Conservation (phyloP, 2,797 vertebrate genomes). For the Gymnoscopelus braueri region DNA sequence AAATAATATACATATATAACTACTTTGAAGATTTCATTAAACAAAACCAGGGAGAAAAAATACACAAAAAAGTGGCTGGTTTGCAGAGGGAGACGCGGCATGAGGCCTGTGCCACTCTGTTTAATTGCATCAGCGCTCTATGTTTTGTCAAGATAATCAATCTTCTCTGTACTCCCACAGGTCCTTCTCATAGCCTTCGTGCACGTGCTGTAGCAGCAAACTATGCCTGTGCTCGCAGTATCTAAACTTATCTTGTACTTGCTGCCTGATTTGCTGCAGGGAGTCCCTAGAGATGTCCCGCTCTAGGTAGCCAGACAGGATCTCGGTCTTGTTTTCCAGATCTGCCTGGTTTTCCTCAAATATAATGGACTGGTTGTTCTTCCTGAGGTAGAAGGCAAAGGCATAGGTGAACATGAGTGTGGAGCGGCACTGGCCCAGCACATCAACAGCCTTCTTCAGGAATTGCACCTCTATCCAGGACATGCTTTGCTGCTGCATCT, state of each 20-base stretch:
- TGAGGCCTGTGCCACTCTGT: conserved; percentile 86
- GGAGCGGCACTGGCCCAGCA: conserved; percentile 98
- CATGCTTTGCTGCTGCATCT: conserved; percentile 99
- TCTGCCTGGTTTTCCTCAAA: conserved; percentile 99
- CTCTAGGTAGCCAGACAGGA: conserved; percentile 98
- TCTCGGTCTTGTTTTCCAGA: conserved; percentile 99
- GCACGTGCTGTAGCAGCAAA: conserved; percentile 99
- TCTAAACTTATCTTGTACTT: conserved; percentile 99
- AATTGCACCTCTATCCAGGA: conserved; percentile 99
- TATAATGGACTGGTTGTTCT: conserved; percentile 99
- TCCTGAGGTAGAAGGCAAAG: conserved; percentile 99
- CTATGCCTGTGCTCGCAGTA: conserved; percentile 99
- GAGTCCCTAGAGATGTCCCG: conserved; percentile 99
- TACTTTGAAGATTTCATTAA: conserved; percentile 93
- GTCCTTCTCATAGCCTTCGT: conserved; percentile 99
- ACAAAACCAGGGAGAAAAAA: conserved; percentile 83
- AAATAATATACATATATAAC: conserved; percentile 67
- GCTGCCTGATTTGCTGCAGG: conserved; percentile 99
- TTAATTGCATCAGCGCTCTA: conserved; percentile 94
- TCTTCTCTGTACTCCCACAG: conserved; percentile 99
- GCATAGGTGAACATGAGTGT: conserved; percentile 99
- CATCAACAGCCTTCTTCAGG: conserved; percentile 98
- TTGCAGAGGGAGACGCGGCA: conserved; percentile 85
- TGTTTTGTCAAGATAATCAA: conserved; percentile 89
- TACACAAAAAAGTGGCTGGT: conserved; percentile 86